These are phyloP conservation scores for Tinea trinotella DNA, from an alignment of 2,888 invertebrate genomes.

Conservation along the genomic window DNA sequence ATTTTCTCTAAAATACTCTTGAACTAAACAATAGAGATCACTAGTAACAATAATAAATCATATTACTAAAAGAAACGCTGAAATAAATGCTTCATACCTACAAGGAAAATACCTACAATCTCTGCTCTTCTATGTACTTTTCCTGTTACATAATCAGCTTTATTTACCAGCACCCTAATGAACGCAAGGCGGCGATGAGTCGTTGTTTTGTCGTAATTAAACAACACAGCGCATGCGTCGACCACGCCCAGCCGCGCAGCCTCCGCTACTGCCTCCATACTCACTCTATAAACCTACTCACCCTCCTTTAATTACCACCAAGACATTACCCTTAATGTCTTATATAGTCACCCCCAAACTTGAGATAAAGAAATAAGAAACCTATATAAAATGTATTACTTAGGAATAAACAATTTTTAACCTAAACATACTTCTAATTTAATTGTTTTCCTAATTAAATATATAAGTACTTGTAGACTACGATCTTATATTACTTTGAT, in stretches of 20 bases:
- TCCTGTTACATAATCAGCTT: slow-evolving; percentile 12
- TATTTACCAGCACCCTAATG: slow-evolving; percentile 39
- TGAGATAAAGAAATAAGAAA: not conserved
- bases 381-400: no score
- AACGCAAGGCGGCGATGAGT: slow-evolving; percentile 61
- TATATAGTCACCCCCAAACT: not conserved
- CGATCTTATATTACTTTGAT: no score
- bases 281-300: slow-evolving; percentile 29
- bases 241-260: slow-evolving; percentile 66
- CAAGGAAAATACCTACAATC: slow-evolving; percentile 19
- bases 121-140: not conserved
- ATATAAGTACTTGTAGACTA: no score
- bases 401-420: no score
- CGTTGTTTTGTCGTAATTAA: slow-evolving; percentile 60
- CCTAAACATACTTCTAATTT: no score
- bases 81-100: not conserved
- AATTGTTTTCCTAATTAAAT: no score
- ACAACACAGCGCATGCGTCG: slow-evolving; percentile 55
- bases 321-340: slow-evolving; percentile 66
- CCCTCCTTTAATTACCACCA: slow-evolving; percentile 58
- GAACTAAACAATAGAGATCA: no score
- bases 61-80: no score
- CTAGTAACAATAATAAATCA: no score
- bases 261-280: slow-evolving; percentile 39
- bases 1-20: no score